Conservation (phyloP, 2,113 vertebrate genomes). For the Eurystomus gularis region DNA sequence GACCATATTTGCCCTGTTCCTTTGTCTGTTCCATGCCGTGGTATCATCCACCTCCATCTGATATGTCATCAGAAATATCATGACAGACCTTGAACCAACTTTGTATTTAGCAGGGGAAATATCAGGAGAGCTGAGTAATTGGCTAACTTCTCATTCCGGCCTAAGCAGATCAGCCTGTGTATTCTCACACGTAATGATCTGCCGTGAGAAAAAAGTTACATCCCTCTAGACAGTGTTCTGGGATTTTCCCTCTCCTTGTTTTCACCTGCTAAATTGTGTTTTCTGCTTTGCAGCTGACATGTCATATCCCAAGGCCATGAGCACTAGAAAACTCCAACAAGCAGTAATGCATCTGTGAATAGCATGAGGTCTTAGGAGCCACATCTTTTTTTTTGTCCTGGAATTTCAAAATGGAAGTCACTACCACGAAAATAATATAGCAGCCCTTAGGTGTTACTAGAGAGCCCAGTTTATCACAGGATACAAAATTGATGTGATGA, state of each 20-base stretch:
- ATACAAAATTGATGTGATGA: not conserved
- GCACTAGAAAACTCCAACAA: not conserved
- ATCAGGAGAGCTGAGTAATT: not conserved
- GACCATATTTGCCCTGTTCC: not conserved
- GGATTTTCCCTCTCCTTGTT: not conserved
- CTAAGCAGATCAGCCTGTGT: not conserved
- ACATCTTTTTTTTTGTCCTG: not conserved
- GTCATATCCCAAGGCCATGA: not conserved
- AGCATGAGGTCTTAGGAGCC: not conserved
- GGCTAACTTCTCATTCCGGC: not conserved
- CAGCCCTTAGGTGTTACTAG: not conserved
- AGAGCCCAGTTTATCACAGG: not conserved
- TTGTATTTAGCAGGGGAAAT: not conserved
- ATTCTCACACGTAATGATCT: not conserved
- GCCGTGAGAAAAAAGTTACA: not conserved
- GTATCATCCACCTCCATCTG: not conserved
- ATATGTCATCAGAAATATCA: not conserved
- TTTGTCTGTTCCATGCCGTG: not conserved
- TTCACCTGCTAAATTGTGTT: not conserved
- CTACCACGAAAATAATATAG: not conserved
- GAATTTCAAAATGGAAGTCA: constrained; percentile 1
- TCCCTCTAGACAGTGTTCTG: not conserved
- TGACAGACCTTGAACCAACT: constrained; percentile 26
- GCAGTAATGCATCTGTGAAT: not conserved
- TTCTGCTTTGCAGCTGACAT: not conserved